Base-by-base conservation (phyloP, 2,888 invertebrate genomes). In the Harpalus rubripes region DNA sequence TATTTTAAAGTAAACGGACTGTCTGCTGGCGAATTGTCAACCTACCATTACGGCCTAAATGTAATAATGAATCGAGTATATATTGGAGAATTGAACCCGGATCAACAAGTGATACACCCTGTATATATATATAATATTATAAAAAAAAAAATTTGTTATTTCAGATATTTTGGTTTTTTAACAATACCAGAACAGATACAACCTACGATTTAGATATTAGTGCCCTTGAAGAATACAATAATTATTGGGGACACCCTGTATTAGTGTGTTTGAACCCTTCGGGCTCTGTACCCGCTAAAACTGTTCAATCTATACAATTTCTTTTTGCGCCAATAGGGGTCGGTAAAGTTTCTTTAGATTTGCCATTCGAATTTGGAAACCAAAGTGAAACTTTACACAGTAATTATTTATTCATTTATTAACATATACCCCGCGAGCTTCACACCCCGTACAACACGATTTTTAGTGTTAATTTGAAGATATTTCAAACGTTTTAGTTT, bases 41-140 rank as follows among this genome's bases (percentile, higher is more conserved):
- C 74, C 4, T 84, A 78, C 18, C 8, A 10, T 18, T 5, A 15
- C 3, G 44, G 59, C 8, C 63, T 84, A 16, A 61, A 18, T 15
- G n/a, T 84, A 12, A 2, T 6, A 4, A 63, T 84, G 84, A 58
- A 76, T 15, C 61, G 63, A 6, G 78, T 78, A 1, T 84, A 41
- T 52, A 52, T 84, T 26, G 84, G 84, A 10, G 84, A 84, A 26
- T 7, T 41, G 5, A 12, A 61, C 26, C 76, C 84, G 0, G 78
- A 84, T 63, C 10, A 44, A 16, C 84, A 84, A 78, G 84, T 84
- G n/a, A n/a, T n/a, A n/a, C n/a, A n/a, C n/a, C n/a, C n/a, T n/a
- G n/a, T n/a, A n/a, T n/a, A n/a, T n/a, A n/a, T n/a, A n/a, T n/a
- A n/a, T n/a, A n/a, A n/a, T n/a, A n/a, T n/a, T n/a, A n/a, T n/a